Conservation (phyloP, 2,888 invertebrate species). For the Buathra laborator region DNA sequence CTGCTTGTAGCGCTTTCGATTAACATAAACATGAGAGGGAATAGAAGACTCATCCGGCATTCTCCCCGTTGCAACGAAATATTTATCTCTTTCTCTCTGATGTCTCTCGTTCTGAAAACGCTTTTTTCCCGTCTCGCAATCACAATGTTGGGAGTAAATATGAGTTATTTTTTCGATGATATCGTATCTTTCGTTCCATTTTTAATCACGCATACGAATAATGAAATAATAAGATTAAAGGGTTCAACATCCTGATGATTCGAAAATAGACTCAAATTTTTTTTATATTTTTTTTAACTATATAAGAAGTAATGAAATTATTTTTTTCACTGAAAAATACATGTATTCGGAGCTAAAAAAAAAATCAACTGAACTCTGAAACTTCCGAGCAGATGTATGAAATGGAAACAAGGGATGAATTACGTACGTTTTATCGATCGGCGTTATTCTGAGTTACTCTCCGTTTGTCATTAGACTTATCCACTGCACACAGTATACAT, state of each 20-base stretch:
- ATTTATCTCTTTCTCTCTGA: conserved; percentile 39
- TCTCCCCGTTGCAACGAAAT: conserved; percentile 42
- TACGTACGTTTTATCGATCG: too few relatives aligned
- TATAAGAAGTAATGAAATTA: too few relatives aligned
- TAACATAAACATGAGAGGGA: conserved; percentile 66
- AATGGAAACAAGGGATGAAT: too few relatives aligned
- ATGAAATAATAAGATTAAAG: too few relatives aligned
- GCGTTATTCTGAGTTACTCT: not conserved
- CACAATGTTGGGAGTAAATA: not conserved
- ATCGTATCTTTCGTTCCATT: not conserved
- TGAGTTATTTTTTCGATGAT: not conserved
- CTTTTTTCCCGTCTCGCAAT: conserved; percentile 19
- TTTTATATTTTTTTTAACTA: too few relatives aligned
- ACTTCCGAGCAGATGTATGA: too few relatives aligned
- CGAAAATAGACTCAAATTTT: too few relatives aligned
- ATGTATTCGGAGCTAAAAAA: too few relatives aligned
- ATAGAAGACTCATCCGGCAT: conserved; percentile 3
- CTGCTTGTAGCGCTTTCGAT: conserved; percentile 39
- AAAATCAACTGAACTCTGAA: too few relatives aligned
- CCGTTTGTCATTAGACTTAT: not conserved
- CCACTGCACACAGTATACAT: not conserved
- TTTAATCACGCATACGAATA: too few relatives aligned
- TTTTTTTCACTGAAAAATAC: too few relatives aligned
- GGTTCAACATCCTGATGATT: too few relatives aligned
- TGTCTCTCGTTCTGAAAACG: conserved; percentile 40